These are phyloP conservation scores for Aplochiton taeniatus DNA, from an alignment of 2,797 vertebrate genomes.

Conservation along the genomic window DNA sequence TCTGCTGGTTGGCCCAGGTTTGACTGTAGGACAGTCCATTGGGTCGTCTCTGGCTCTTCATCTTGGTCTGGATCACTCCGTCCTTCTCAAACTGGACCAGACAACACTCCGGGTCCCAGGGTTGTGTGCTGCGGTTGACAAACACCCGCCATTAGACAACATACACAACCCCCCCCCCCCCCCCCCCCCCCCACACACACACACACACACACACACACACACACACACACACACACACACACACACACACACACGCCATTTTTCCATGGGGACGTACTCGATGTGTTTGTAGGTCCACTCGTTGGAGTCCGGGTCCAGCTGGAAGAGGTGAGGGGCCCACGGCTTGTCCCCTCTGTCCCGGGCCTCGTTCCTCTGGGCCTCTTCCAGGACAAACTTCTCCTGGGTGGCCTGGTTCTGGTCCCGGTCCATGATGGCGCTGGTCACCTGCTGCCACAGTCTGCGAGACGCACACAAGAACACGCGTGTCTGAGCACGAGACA, in stretches of 20 bases:
- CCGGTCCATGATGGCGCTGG: constrained; percentile 85
- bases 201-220: constrained; percentile 9
- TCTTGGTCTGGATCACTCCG: constrained; percentile 87
- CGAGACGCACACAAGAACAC: constrained; percentile 11
- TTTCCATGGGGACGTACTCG: constrained; percentile 77
- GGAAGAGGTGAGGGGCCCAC: constrained; percentile 86
- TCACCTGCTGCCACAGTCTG: constrained; percentile 93
- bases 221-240: constrained; percentile 1
- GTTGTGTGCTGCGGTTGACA: constrained; percentile 70
- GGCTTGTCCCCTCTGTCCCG: constrained; percentile 80
- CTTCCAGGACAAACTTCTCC: constrained; percentile 91
- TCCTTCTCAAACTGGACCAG: constrained; percentile 91
- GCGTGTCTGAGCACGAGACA: not conserved
- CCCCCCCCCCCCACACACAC: not conserved
- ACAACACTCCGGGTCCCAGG: constrained; percentile 87
- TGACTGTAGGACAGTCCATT: constrained; percentile 75
- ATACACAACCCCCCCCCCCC: too few relatives aligned
- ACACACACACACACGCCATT: not conserved
- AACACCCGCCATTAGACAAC: not conserved
- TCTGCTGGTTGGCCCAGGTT: constrained; percentile 76
- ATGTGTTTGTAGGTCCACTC: constrained; percentile 90
- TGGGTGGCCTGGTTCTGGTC: constrained; percentile 91
- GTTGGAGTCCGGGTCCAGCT: constrained; percentile 68
- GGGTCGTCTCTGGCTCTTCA: constrained; percentile 64
- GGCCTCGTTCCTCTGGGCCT: constrained; percentile 83